A percentile compares a stretch with the other conserved stretches of the same genome.
Evolutionary conservation across 2,797 vertebrate genomes (phyloP).

Genomic region (Vultur gryphus): DNA sequence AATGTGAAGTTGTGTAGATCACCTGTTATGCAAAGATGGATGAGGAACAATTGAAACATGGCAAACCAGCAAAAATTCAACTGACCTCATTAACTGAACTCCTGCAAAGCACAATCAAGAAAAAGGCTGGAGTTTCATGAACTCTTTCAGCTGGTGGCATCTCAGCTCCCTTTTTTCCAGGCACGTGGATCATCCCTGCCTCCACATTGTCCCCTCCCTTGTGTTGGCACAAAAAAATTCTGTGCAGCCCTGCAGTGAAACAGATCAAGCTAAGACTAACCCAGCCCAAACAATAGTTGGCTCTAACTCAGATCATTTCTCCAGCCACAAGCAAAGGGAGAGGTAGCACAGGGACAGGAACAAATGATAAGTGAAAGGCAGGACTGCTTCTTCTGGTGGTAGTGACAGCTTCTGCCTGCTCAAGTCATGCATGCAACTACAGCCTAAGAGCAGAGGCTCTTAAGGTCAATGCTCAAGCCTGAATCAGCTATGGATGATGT

Average conservation of each 20-base stretch:
- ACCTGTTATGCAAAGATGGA: neutral
- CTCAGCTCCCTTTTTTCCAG: neutral
- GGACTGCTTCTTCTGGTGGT: neutral
- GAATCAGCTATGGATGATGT: neutral
- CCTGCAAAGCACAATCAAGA: neutral
- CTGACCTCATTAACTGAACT: neutral
- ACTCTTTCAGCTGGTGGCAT: neutral
- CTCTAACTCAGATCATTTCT: neutral
- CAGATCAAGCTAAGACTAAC: neutral
- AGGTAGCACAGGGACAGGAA: neutral
- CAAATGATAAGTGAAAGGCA: constrained; percentile 10
- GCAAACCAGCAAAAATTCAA: neutral
- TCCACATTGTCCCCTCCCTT: fast-evolving
- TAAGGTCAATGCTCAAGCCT: neutral
- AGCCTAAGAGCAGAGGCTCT: neutral
- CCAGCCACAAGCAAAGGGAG: constrained; percentile 19
- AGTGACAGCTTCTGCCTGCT: neutral
- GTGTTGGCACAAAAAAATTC: neutral
- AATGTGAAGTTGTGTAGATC: neutral
- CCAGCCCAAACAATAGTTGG: neutral
- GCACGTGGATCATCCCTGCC: neutral
- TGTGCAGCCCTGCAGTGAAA: neutral
- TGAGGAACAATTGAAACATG: neutral
- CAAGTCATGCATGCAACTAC: neutral
- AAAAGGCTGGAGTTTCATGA: neutral